Evolutionary conservation across 2,113 vertebrate species (phyloP).

Genomic region (Paraplagusia blochii): DNA sequence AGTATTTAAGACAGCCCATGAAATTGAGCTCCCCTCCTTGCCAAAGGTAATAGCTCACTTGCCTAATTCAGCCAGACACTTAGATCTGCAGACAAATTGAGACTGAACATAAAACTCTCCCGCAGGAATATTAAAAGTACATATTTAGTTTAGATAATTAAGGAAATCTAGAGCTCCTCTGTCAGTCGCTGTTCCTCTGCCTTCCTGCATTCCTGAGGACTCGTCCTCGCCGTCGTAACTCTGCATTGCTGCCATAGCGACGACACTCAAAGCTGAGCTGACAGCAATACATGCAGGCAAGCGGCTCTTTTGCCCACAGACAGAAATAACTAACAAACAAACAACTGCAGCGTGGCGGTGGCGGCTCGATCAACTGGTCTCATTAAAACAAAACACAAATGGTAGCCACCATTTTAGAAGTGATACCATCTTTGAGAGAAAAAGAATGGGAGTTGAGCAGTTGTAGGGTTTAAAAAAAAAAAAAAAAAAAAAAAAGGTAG

Average conservation of each 20-base stretch:
- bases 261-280: slow-evolving; percentile 59
- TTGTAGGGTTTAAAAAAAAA: too few relatives aligned
- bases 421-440: slow-evolving; percentile 2
- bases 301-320: slow-evolving; percentile 48
- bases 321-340: slow-evolving; percentile 55
- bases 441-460: slow-evolving; percentile 1
- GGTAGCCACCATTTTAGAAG: slow-evolving; percentile 8
- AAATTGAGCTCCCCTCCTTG: slow-evolving; percentile 38
- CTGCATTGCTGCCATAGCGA: slow-evolving; percentile 64
- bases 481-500: not conserved
- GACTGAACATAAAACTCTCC: slow-evolving; percentile 12
- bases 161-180: not conserved
- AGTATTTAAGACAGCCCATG: slow-evolving; percentile 43
- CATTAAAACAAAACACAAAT: slow-evolving; percentile 19
- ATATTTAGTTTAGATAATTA: slow-evolving; percentile 3
- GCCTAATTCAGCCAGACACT: slow-evolving; percentile 34
- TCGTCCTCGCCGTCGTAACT: slow-evolving; percentile 30
- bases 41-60: slow-evolving; percentile 26
- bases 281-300: slow-evolving; percentile 43
- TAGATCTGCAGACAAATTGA: slow-evolving; percentile 14
- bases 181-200: slow-evolving; percentile 4
- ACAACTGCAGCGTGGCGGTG: slow-evolving; percentile 27
- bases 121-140: not conserved
- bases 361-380: slow-evolving; percentile 4
- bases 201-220: slow-evolving; percentile 13